Evolutionary conservation across 2,113 vertebrate genomes (phyloP), one percentile per base, ranked within the genome.

Genomic region (Stigmatopora argus): DNA sequence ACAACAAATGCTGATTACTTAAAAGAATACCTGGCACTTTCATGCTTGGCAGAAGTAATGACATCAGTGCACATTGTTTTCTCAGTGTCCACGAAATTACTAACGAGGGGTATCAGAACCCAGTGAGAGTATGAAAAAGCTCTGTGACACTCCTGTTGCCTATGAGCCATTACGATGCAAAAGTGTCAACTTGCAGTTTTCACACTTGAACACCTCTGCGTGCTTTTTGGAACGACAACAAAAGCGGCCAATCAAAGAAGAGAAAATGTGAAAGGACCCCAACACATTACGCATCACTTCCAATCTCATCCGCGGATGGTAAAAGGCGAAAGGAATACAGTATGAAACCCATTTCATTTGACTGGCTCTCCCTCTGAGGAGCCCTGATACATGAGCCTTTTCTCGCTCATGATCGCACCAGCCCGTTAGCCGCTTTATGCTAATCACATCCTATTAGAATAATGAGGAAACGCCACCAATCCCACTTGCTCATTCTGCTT

Each of bases 381-480:
- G 64, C 21, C 55, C 10, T 53, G 51, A 53, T 53, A 12, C 51
- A 44, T 23, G 18, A 46, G 46, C 52, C 52, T 62, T 44, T 52
- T 81, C 62, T 66, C 71, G 52, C 74, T 67, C 64, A 35, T 69
- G 84, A 83, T 73, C 73, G 66, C 64, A 78, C 69, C 74, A 82
- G 65, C 73, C 78, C 60, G 67, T 17, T 9, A 71, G 80, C 74
- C 67, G 77, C 78, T 83, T 82, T 69, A 74, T 82, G 83, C 78
- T 86, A 87, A 89, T 90, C 86, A 87, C 83, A 83, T 83, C 79
- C 75, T 83, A 84, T 90, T 89, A 85, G 85, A 90, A 90, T 90
- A 90, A 90, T 89, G 89, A 90, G 86, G 80, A 81, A 88, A 86
- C 80, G 82, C 73, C 78, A 70, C 69, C 65, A 69, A 73, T 81